A percentile compares a stretch with the other conserved stretches of the same genome.
Conservation (phyloP, 2,797 vertebrate genomes). For the Pantherophis vulpinus region DNA sequence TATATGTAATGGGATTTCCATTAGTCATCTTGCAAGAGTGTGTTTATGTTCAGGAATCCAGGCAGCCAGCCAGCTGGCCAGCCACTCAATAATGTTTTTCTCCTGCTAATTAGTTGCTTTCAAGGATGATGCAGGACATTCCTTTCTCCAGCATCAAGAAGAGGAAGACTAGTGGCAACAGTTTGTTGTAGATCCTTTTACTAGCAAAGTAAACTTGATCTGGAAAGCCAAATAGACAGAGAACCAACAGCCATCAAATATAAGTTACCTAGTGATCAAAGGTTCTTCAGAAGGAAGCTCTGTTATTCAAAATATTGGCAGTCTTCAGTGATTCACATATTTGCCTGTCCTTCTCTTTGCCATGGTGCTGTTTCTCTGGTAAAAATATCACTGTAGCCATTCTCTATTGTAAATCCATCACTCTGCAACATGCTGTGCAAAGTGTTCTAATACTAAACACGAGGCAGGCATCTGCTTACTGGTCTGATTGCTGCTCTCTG, state of each 20-base stretch:
- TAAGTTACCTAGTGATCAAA: background rate
- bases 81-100: background rate
- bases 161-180: background rate
- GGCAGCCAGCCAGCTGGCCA: background rate
- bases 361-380: slow-evolving; percentile 48
- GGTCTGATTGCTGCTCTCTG: slow-evolving; percentile 68
- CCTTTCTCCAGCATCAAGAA: background rate
- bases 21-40: background rate
- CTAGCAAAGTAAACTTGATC: background rate
- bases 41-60: background rate
- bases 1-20: background rate
- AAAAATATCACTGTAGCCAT: slow-evolving; percentile 62
- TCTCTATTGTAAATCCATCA: slow-evolving; percentile 64
- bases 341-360: background rate
- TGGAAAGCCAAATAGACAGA: background rate
- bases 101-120: background rate
- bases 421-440: slow-evolving; percentile 58
- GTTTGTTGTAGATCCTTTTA: background rate
- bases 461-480: slow-evolving; percentile 71
- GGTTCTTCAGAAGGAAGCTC: background rate
- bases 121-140: background rate
- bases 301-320: background rate
- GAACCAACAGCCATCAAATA: background rate
- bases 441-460: slow-evolving; percentile 55
- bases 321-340: background rate